phyloP scores from a whole-genome alignment of 1,140 invertebrate genomes.

The Helicoverpa zea region DNA sequence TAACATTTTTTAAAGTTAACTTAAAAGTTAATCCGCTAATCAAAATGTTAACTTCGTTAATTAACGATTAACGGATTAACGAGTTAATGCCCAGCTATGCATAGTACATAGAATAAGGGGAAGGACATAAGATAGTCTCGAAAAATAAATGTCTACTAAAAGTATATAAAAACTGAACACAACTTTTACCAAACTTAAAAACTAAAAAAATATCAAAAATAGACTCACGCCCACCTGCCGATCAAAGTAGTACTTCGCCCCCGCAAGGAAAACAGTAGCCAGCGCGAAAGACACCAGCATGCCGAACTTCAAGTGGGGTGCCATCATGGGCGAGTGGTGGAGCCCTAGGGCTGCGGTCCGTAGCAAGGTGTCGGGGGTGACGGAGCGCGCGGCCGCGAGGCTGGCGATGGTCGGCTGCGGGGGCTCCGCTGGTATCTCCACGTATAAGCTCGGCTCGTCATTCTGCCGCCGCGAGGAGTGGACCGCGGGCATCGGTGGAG shows the following conservation, averaged over 20 bases:
- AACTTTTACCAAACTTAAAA: not conserved
- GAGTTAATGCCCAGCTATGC: too few relatives aligned
- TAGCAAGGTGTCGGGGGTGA: constrained; percentile 79
- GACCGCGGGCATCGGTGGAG: constrained; percentile 71
- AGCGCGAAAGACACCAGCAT: constrained; percentile 90
- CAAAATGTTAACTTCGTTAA: too few relatives aligned
- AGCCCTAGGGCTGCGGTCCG: constrained; percentile 79
- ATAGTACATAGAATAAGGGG: too few relatives aligned
- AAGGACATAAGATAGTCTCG: too few relatives aligned
- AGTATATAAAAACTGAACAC: too few relatives aligned
- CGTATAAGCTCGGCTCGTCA: constrained; percentile 76
- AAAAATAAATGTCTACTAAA: too few relatives aligned
- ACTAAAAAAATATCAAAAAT: constrained; percentile 29
- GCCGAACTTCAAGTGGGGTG: constrained; percentile 88
- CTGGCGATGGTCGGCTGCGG: constrained; percentile 78
- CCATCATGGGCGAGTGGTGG: constrained; percentile 85
- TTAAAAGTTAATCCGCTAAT: too few relatives aligned
- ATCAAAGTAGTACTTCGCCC: constrained; percentile 90
- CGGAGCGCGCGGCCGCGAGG: constrained; percentile 78
- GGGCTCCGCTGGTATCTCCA: constrained; percentile 80
- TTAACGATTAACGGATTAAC: too few relatives aligned
- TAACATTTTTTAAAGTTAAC: too few relatives aligned
- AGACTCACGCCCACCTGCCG: constrained; percentile 85
- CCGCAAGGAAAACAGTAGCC: constrained; percentile 89
- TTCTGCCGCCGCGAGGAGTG: constrained; percentile 65